phyloP scores from a whole-genome alignment of 2,797 vertebrate genomes.

The Parauchenoglanis punctatus region DNA sequence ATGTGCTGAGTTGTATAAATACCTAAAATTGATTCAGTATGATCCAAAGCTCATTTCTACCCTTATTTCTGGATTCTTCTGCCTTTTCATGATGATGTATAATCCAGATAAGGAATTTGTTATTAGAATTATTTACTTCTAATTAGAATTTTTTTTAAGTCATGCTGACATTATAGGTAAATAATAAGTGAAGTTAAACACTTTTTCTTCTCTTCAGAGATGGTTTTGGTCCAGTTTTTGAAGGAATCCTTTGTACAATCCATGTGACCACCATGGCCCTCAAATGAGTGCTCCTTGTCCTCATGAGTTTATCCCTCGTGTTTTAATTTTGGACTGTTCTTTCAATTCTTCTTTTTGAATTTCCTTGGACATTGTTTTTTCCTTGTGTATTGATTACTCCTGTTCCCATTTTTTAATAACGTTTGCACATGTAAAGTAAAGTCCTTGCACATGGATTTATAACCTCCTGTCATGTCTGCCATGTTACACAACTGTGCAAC shows the following conservation, averaged over 20 bases:
- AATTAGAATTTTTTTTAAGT: not conserved
- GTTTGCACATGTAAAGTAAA: not conserved
- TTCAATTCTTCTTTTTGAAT: not conserved
- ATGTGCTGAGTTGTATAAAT: not conserved
- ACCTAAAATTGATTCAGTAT: not conserved
- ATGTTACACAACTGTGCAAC: not conserved
- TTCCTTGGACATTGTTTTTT: not conserved
- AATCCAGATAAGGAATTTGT: not conserved
- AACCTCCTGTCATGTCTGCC: not conserved
- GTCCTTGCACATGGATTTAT: not conserved
- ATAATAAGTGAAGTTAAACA: not conserved
- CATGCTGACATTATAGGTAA: not conserved
- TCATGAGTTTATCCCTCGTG: not conserved
- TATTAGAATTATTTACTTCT: not conserved
- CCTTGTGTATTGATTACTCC: not conserved
- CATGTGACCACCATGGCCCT: not conserved
- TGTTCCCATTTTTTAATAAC: not conserved
- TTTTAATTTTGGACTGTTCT: not conserved
- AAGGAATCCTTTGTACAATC: not conserved
- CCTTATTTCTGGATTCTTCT: not conserved
- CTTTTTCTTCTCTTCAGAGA: not conserved
- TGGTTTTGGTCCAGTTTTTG: not conserved
- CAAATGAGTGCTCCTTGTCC: not conserved
- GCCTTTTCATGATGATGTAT: not conserved
- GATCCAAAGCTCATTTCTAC: not conserved